Evolutionary conservation across 37 sponge, comb jelly and placozoan genomes (phyloP), one percentile per base, ranked within the genome.

Genomic region (Eunapius fragilis): DNA sequence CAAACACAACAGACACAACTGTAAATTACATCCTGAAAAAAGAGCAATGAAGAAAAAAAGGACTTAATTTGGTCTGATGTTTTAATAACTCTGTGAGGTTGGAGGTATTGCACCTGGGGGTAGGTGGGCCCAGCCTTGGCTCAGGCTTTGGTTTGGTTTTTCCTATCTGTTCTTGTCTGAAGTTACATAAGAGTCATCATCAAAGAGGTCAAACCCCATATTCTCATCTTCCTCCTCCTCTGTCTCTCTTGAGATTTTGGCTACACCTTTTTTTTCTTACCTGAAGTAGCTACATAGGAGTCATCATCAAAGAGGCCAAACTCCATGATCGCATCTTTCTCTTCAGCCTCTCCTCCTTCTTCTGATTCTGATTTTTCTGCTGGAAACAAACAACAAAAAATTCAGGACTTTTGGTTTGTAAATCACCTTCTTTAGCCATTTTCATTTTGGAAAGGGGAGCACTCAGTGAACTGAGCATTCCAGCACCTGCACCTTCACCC

Each of bases 131-230:
- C 74, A 31, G 33, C 6, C 74, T 73, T 34, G 31, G 33, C 33
- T 34, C 33, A 41, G 41, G 41, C 41, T 41, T 41, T 34, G 33
- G 33, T 34, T 34, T 22, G 31, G 74, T 73, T 19, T 34, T 73
- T 10, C 74, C 33, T 73, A 24, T 34, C 26, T 22, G 35, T 36
- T 17, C 58, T 58, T 11, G 0, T 58, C 58, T 58, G 17, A 58
- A 58, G 58, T 4, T 6, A n/a, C n/a, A n/a, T n/a, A n/a, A n/a
- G n/a, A n/a, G n/a, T 6, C 58, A 58, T 76, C 41, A 32, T 35
- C 77, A 33, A 76, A 76, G n/a, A 76, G 37, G 25, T 31, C 19
- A 76, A 76, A 76, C 24, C 77, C 77, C 77, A 76, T 76, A 9
- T 9, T 41, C n/a, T n/a, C n/a, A 6, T 76, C 77, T 17, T 58